These are phyloP conservation scores for Zaprionus bogoriensis DNA, from an alignment of 2,888 invertebrate genomes.

Conservation along the genomic window DNA sequence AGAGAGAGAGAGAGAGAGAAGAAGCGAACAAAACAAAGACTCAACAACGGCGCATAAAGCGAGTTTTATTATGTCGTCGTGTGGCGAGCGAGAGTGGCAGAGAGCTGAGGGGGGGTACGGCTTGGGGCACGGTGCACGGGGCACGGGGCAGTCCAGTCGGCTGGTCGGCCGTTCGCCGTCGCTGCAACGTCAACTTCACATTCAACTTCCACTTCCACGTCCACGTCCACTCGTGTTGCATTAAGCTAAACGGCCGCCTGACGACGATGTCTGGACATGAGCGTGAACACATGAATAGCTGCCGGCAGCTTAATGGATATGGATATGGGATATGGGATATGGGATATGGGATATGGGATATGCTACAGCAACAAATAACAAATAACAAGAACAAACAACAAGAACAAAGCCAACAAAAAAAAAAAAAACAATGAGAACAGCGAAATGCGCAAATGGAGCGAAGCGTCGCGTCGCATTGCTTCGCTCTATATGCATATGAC, in stretches of 20 bases:
- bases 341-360: constrained; percentile 45
- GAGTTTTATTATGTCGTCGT: constrained; percentile 66
- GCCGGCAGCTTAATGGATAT: constrained; percentile 73
- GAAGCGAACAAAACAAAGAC: constrained; percentile 49
- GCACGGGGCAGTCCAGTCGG: constrained; percentile 5
- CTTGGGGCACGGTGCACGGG: constrained; percentile 21
- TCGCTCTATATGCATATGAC: too few species aligned
- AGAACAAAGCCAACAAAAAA: constrained; percentile 20
- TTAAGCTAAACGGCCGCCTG: constrained; percentile 64
- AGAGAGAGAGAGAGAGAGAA: neutral
- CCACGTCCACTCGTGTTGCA: constrained; percentile 39
- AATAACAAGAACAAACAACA: constrained; percentile 27
- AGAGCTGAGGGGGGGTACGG: neutral
- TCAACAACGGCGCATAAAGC: constrained; percentile 59
- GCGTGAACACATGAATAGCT: constrained; percentile 77
- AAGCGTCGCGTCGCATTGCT: too few species aligned
- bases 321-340: constrained; percentile 56
- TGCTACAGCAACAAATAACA: constrained; percentile 36
- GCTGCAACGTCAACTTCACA: neutral
- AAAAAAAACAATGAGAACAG: neutral
- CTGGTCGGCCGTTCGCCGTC: neutral
- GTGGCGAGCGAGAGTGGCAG: constrained; percentile 16
- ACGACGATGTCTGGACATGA: constrained; percentile 66
- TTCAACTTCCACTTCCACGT: constrained; percentile 9
- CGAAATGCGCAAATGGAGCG: constrained; percentile 54